A percentile compares a stretch with the other conserved stretches of the same genome.
Conservation (phyloP, 2,888 invertebrate species). For the Lysandra coridon region DNA sequence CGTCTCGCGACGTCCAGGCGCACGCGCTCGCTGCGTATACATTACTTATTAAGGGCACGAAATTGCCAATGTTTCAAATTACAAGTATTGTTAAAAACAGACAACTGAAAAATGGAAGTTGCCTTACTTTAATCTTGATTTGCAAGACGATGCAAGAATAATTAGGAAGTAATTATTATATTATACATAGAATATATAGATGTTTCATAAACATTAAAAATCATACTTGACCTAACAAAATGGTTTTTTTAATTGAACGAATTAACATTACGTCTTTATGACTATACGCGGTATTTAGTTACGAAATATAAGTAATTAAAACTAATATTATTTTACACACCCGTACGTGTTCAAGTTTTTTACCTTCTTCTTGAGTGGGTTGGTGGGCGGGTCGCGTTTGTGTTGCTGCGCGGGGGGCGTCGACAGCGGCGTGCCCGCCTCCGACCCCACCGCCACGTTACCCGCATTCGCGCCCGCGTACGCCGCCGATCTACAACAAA, state of each 20-base stretch:
- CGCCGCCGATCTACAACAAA: slow-evolving; percentile 32
- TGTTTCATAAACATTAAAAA: too few species aligned
- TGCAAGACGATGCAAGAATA: too few species aligned
- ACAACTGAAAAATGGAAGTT: background rate
- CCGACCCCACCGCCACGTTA: slow-evolving; percentile 34
- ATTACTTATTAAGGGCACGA: background rate
- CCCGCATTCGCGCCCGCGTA: slow-evolving; percentile 33
- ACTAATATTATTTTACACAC: too few species aligned
- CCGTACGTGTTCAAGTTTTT: slow-evolving; percentile 19
- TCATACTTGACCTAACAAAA: too few species aligned
- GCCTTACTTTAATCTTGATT: too few species aligned
- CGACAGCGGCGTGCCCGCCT: slow-evolving; percentile 42
- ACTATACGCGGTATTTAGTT: too few species aligned
- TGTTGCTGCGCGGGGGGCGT: slow-evolving; percentile 51
- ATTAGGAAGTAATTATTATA: too few species aligned
- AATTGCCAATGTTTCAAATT: too few species aligned
- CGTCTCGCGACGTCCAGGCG: slow-evolving; percentile 48
- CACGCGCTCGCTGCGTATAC: slow-evolving; percentile 47
- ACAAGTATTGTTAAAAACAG: background rate
- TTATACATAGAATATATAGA: too few species aligned
- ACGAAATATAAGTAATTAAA: too few species aligned
- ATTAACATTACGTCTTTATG: too few species aligned
- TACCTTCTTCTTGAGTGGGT: slow-evolving; percentile 70
- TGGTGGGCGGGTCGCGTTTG: slow-evolving; percentile 63
- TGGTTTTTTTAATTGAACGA: too few species aligned